Evolutionary conservation across 2,888 invertebrate species (phyloP), one percentile per base, ranked within the genome.

Genomic region (Drosophila tripunctata): DNA sequence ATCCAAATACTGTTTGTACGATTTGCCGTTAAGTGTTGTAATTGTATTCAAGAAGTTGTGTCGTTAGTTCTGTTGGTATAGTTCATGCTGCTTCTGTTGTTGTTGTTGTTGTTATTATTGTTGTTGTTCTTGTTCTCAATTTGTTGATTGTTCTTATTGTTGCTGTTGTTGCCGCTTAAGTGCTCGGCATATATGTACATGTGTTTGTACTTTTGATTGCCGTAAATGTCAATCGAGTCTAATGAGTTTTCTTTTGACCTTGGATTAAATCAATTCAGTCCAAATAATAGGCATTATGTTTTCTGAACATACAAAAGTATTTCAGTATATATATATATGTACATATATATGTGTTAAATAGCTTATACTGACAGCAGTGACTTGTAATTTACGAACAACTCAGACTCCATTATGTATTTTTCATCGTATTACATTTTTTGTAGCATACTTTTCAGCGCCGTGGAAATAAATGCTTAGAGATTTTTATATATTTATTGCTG

Each of bases 1-100:
- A 65, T 44, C 44, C 19, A 43, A 21, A 41, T 24, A 43, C 33
- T 48, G 21, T 51, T 47, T 40, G 24, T 44, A 17, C 19, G 33
- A 57, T 71, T 66, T 65, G 44, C 44, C 67, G 57, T 75, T 62
- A 60, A 67, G 38, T 65, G 71, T 61, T 69, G 71, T 77, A 67
- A 74, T 80, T 79, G 75, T 82, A 56, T 77, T 74, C 72, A 74
- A 64, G 68, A 81, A 80, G 61, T 78, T 81, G 43, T 56, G 57
- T 57, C 66, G 76, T 56, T 75, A 68, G 54, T 61, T 51, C 45
- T 44, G 54, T 43, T 66, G 55, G 27, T 66, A 8, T 15, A 50
- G 7, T 58, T 60, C 19, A 36, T 63, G 66, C 30, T n/a, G n/a
- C n/a, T n/a, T n/a, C 12, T 44, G 7, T 58, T 60, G 27, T 38